Base-by-base conservation (phyloP, 2,888 invertebrate genomes). In the Muscina levida region DNA sequence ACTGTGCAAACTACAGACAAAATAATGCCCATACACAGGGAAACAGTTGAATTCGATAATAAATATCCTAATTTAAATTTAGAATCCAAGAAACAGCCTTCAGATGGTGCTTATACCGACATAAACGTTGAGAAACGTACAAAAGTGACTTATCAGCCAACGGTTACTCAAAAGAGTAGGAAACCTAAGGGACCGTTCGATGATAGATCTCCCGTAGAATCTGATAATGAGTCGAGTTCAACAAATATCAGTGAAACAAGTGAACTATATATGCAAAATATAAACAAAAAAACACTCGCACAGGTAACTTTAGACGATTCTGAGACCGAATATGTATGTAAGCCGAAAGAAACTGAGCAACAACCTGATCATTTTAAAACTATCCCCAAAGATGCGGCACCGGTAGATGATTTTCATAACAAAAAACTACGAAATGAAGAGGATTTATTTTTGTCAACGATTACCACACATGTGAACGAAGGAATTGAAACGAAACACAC, bases 281-380 rank as follows among this genome's bases (percentile, higher is more conserved):
- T 68, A 11, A 62, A 13, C 19, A 72, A 11, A 80, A 53, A 31
- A 31, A n/a, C n/a, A n/a, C n/a, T 31, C 8, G 31, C 31, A 31
- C 8, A 22, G 31, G 31, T 31, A 31, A 31, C 31, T 31, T 8
- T 31, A 5, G 31, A 8, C 31, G 31, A 8, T 8, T 5, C 31
- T 31, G 31, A n/a, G n/a, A n/a, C n/a, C n/a, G n/a, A n/a, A n/a
- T n/a, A n/a, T n/a, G n/a, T 31, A 8, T 8, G 8, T 31, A 3
- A 31, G 31, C 31, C 31, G 4, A 31, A 31, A 8, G 8, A 31
- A n/a, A n/a, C n/a, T n/a, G n/a, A n/a, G n/a, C 8, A 5, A 51
- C 22, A 1, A 22, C 22, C 11, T n/a, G n/a, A 46, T 10, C 48
- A 70, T 62, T 44, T 3, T 72, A 68, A 0, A 68, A 11, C 10